A percentile compares a stretch with the other conserved stretches of the same genome.
Evolutionary conservation across 2,113 vertebrate genomes (phyloP).

Genomic region (Gnathonemus echidnorhynchus): DNA sequence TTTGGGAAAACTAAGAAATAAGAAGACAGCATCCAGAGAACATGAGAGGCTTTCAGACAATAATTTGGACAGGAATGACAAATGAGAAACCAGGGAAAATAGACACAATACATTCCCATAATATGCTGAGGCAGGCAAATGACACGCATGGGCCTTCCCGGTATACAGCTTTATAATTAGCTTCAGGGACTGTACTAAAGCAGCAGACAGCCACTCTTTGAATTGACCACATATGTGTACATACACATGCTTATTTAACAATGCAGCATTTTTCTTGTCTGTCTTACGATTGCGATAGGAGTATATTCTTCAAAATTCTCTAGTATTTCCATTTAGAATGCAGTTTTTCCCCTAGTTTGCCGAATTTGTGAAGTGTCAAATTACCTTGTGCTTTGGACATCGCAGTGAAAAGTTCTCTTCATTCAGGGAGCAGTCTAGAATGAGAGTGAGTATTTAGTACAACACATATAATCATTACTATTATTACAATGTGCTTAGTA

Average conservation of each 20-base stretch:
- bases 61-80: not conserved
- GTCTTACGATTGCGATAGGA: not conserved
- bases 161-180: not conserved
- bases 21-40: not conserved
- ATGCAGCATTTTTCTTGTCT: not conserved
- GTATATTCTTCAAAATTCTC: not conserved
- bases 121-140: not conserved
- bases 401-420: slow-evolving; percentile 98
- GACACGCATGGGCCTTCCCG: not conserved
- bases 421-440: slow-evolving; percentile 89
- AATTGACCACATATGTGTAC: not conserved
- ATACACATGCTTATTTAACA: not conserved
- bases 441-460: slow-evolving; percentile 29
- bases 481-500: not conserved
- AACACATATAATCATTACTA: not conserved
- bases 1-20: slow-evolving; percentile 51
- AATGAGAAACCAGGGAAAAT: not conserved
- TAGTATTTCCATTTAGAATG: not conserved
- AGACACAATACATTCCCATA: not conserved
- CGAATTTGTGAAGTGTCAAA: not conserved
- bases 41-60: not conserved
- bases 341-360: not conserved
- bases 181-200: not conserved
- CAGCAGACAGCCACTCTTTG: not conserved
- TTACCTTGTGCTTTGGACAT: slow-evolving; percentile 99